Evolutionary conservation across 2,797 vertebrate genomes (phyloP).

Genomic region (Bradypodion ventrale): DNA sequence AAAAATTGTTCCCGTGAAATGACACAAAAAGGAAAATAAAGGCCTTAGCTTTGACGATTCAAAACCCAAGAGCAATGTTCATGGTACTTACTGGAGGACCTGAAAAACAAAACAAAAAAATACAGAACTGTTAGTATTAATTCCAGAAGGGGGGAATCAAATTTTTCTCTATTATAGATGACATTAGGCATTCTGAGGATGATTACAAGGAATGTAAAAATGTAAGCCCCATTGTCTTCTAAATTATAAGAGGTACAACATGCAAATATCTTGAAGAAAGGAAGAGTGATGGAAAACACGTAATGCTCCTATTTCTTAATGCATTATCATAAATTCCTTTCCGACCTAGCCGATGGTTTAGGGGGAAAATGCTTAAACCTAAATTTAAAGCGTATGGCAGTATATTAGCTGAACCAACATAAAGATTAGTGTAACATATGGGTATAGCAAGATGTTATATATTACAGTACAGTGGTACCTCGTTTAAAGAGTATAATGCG

Average conservation of each 20-base stretch:
- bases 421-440: neutral
- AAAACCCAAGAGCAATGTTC: conserved; percentile 58
- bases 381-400: neutral
- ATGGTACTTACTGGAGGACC: conserved; percentile 81
- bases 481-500: no score
- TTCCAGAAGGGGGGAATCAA: conserved; percentile 28
- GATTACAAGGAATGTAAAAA: neutral
- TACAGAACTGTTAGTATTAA: conserved; percentile 52
- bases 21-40: conserved; percentile 53
- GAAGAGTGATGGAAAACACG: neutral
- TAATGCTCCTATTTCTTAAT: neutral
- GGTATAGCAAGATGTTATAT: neutral
- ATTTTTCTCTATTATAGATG: conserved; percentile 16
- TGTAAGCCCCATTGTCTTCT: neutral
- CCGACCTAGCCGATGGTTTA: neutral
- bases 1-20: conserved; percentile 53
- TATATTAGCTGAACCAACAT: neutral
- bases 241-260: neutral
- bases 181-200: neutral
- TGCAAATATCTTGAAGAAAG: neutral
- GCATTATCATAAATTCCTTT: neutral
- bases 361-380: neutral
- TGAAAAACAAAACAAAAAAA: conserved; percentile 73
- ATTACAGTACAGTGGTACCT: no score
- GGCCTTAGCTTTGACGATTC: conserved; percentile 77